These are phyloP conservation scores for Chelonus formosanus DNA, from an alignment of 2,888 invertebrate genomes.

Conservation along the genomic window DNA sequence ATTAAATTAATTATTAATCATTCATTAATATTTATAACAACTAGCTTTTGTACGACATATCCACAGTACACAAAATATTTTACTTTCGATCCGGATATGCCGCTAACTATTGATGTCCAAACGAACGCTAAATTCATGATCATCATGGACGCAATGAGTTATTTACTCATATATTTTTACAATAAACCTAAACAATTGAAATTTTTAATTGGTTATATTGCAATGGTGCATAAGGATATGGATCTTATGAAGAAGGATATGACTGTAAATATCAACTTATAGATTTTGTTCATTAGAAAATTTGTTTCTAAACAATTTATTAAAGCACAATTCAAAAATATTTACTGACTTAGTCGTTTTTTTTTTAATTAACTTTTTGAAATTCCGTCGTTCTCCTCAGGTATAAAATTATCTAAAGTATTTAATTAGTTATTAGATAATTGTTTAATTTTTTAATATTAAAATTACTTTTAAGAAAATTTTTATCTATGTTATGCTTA, in stretches of 20 bases:
- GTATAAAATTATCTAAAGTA: too few species aligned
- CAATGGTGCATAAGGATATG: constrained; percentile 56
- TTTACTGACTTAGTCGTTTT: too few species aligned
- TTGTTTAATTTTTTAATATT: constrained; percentile 13
- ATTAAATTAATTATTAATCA: background rate
- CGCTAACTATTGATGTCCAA: constrained; percentile 44
- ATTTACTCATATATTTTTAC: constrained; percentile 48
- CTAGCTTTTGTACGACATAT: constrained; percentile 47
- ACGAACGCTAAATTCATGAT: constrained; percentile 46
- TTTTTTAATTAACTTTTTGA: too few species aligned
- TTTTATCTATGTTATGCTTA: constrained; percentile 28
- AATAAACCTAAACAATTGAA: constrained; percentile 47
- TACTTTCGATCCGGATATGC: constrained; percentile 41
- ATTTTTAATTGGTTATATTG: constrained; percentile 48
- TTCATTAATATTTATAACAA: constrained; percentile 23
- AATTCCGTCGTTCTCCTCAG: too few species aligned
- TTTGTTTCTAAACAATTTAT: too few species aligned
- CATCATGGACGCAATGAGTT: constrained; percentile 51
- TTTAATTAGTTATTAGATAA: constrained; percentile 18
- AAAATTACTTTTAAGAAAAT: background rate
- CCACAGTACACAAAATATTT: constrained; percentile 51
- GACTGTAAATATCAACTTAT: constrained; percentile 36
- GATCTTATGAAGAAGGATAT: constrained; percentile 45
- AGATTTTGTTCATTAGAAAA: too few species aligned
- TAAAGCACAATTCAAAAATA: too few species aligned